phyloP scores from a whole-genome alignment of 30 jellyfish, hydroid and myxozoan genomes.

The Aurelia aurita region DNA sequence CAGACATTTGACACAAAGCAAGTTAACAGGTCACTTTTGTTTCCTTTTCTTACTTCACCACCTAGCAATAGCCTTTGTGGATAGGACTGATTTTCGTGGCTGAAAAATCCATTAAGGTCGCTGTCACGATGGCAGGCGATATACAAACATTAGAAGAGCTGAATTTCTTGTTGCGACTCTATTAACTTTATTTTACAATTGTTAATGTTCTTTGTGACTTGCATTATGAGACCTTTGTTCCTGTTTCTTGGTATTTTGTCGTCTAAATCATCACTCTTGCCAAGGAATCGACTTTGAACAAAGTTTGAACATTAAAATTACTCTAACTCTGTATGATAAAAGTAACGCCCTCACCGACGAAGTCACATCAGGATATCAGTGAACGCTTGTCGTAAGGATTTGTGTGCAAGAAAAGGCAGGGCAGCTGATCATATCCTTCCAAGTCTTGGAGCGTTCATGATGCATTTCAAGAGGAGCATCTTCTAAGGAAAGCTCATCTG shows the following conservation, averaged over 20 bases:
- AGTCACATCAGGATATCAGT: too few relatives aligned
- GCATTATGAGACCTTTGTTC: background rate
- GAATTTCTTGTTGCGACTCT: conserved; percentile 13
- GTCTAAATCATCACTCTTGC: conserved; percentile 22
- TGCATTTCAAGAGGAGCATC: too few relatives aligned
- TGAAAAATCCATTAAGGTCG: conserved; percentile 46
- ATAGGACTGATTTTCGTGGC: conserved; percentile 42
- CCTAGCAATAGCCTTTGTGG: conserved; percentile 60
- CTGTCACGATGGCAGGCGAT: conserved; percentile 77
- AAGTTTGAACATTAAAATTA: too few relatives aligned
- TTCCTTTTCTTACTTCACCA: conserved; percentile 52
- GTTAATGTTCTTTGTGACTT: conserved; percentile 39
- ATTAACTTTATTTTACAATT: conserved; percentile 8
- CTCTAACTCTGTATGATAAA: too few relatives aligned
- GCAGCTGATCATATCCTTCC: too few relatives aligned
- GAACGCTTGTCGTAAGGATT: too few relatives aligned
- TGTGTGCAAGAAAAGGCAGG: too few relatives aligned
- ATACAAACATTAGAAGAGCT: conserved; percentile 53
- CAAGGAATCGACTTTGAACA: conserved; percentile 21
- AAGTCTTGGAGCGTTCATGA: too few relatives aligned
- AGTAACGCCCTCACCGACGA: too few relatives aligned
- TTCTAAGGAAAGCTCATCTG: too few relatives aligned
- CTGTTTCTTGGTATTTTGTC: conserved; percentile 38
- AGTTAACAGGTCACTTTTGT: conserved; percentile 30
- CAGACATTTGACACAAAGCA: conserved; percentile 18